These are phyloP conservation scores for Montipora foliosa DNA, from an alignment of 64 coral and sea anemone species.

Conservation along the genomic window DNA sequence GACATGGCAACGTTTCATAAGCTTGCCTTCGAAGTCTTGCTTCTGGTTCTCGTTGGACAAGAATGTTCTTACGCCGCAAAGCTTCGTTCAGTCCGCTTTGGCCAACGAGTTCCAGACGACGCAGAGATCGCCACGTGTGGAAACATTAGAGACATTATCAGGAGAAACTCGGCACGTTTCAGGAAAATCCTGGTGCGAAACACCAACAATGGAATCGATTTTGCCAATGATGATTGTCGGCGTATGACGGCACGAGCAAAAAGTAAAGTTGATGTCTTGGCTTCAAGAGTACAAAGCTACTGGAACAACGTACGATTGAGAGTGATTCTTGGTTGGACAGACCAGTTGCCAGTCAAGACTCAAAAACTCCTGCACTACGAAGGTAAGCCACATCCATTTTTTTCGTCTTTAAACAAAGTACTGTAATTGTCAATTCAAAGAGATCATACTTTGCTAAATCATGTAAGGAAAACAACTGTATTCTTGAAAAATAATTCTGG, in stretches of 20 bases:
- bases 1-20: not conserved
- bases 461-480: too few relatives aligned
- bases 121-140: slow-evolving; percentile 77
- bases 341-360: slow-evolving; percentile 20
- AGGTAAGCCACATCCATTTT: slow-evolving; percentile 53
- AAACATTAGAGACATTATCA: slow-evolving; percentile 86
- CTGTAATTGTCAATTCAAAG: not conserved
- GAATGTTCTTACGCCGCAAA: not conserved
- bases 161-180: slow-evolving; percentile 86
- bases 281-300: slow-evolving; percentile 34
- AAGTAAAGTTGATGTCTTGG: slow-evolving; percentile 89
- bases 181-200: slow-evolving; percentile 93
- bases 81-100: not conserved
- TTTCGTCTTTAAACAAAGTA: not conserved
- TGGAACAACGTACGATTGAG: slow-evolving; percentile 69
- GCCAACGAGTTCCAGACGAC: slow-evolving; percentile 56
- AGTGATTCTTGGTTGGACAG: slow-evolving; percentile 89
- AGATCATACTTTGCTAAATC: not conserved
- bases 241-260: slow-evolving; percentile 94
- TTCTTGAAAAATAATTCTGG: too few relatives aligned
- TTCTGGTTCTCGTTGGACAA: not conserved
- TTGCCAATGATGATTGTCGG: slow-evolving; percentile 84
- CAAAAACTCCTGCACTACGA: slow-evolving; percentile 88
- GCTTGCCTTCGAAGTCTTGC: slow-evolving; percentile 11
- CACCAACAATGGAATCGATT: slow-evolving; percentile 64